Evolutionary conservation across 2,113 vertebrate species (phyloP).

Genomic region (Lynx canadensis): DNA sequence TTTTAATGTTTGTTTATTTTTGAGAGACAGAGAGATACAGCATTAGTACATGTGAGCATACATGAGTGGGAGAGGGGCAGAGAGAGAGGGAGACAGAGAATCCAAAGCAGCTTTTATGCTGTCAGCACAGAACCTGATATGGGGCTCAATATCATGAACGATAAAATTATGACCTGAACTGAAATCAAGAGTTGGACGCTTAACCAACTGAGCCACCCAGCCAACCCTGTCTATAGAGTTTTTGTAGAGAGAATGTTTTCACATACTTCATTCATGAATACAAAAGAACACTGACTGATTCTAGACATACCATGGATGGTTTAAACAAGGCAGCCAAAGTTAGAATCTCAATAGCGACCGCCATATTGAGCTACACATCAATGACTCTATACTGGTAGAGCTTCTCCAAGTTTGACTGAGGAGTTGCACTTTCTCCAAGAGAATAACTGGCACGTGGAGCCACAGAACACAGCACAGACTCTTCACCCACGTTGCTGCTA

Average conservation of each 20-base stretch:
- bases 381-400: not conserved
- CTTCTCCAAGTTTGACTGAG: conserved; percentile 8
- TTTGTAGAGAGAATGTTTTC: not conserved
- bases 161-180: no score
- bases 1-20: no score
- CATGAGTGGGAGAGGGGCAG: no score
- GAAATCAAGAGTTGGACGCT: no score
- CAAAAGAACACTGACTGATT: not conserved
- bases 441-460: not conserved
- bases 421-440: conserved; percentile 11
- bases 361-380: not conserved
- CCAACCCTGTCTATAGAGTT: not conserved
- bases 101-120: no score
- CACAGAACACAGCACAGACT: conserved; percentile 43
- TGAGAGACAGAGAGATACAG: no score
- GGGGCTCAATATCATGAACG: no score
- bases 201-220: no score
- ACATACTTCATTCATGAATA: not conserved
- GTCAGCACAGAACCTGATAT: no score
- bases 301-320: not conserved
- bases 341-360: not conserved
- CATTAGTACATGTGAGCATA: no score
- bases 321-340: not conserved
- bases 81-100: no score
- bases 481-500: not conserved